Conservation (phyloP, 2,888 invertebrate species). For the Glaucopsyche alexis region DNA sequence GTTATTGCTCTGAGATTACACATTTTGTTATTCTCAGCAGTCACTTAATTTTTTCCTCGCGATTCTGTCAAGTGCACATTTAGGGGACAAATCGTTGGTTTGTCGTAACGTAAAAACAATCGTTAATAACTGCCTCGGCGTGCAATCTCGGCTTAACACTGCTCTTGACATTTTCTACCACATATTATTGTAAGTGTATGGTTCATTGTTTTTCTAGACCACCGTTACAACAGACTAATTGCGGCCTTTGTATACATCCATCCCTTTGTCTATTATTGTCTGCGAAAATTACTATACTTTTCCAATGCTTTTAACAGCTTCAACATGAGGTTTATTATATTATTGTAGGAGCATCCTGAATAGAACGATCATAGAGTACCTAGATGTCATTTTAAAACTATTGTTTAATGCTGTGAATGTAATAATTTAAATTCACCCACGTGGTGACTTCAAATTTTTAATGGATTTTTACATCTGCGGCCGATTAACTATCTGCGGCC, state of each 20-base stretch:
- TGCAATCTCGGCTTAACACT: neutral
- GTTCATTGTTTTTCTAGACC: neutral
- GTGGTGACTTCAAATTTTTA: no score
- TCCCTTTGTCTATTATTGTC: neutral
- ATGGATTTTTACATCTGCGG: no score
- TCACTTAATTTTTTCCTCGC: neutral
- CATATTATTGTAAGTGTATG: neutral
- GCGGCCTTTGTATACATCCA: neutral
- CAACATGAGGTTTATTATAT: neutral
- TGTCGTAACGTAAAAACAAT: neutral
- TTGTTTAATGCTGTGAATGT: no score
- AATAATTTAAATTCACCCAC: no score
- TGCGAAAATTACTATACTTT: neutral
- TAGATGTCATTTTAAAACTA: no score
- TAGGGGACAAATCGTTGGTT: neutral
- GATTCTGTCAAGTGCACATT: neutral
- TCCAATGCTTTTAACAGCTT: neutral
- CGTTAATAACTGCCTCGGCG: neutral
- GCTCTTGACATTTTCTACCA: conserved; percentile 9
- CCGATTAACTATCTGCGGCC: no score
- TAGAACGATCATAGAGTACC: no score
- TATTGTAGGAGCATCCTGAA: no score
- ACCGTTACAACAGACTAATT: neutral
- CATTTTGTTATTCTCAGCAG: neutral
- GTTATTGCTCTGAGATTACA: no score